These are phyloP conservation scores for Pteropus rufus DNA, from an alignment of 2,797 vertebrate genomes.

Conservation along the genomic window DNA sequence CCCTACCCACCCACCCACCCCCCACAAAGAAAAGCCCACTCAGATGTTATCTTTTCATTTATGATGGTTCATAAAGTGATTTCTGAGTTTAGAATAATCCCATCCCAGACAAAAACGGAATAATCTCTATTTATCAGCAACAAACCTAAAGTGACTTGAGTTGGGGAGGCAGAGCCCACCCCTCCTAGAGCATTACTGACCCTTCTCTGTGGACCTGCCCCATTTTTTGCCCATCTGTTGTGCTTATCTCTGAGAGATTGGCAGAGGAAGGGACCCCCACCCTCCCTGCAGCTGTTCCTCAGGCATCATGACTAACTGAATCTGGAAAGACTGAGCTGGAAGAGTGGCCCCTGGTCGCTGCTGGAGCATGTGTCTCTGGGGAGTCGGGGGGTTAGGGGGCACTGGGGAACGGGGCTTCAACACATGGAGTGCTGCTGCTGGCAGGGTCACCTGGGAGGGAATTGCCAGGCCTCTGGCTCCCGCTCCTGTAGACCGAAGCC, in stretches of 20 bases:
- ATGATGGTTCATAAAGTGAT: background rate
- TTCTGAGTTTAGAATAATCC: slow-evolving; percentile 3
- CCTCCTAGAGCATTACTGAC: background rate
- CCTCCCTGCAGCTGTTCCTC: background rate
- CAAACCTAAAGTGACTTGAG: background rate
- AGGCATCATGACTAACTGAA: slow-evolving; percentile 26
- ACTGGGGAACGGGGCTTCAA: background rate
- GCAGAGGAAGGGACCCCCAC: background rate
- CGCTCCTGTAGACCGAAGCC: background rate
- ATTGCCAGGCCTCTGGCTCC: background rate
- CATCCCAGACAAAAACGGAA: background rate
- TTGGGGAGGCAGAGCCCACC: background rate
- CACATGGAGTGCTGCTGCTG: background rate
- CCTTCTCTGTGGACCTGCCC: background rate
- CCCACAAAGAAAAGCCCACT: background rate
- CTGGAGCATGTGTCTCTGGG: background rate
- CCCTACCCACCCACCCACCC: background rate
- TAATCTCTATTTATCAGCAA: background rate
- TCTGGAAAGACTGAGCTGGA: slow-evolving; percentile 1
- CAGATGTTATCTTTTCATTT: background rate
- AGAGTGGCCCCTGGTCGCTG: background rate
- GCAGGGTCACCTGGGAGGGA: background rate
- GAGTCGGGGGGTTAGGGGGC: background rate
- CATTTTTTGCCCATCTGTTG: background rate
- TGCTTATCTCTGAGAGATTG: background rate